Base-by-base conservation (phyloP, 1,140 invertebrate genomes). In the Chionoecetes opilio region DNA sequence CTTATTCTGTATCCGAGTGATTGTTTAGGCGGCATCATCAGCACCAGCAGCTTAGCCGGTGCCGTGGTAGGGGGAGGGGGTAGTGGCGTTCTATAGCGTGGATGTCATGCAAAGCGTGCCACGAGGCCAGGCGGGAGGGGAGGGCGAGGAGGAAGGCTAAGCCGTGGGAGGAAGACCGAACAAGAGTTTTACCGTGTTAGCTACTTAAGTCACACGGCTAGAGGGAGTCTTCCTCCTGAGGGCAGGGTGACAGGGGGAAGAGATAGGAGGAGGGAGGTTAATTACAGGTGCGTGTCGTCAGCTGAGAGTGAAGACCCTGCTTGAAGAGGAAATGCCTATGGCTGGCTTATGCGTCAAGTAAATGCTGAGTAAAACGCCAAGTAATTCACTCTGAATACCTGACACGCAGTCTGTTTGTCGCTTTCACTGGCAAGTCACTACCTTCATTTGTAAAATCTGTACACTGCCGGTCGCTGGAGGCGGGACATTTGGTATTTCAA, bases 371-470 rank as follows among this genome's bases (percentile, higher is more conserved):
- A 75, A 75, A 75, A 75, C 21, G n/a, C 63, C 63, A 21, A 53
- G 46, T 53, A 53, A 53, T 53, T 53, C 46, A 14, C 46, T 53
- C 46, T 53, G 41, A 46, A 5, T 46, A 46, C 5, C 41, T 14
- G 41, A 75, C 53, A 21, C 9, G 53, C 53, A 75, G 21, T 3
- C 6, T 75, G 21, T 75, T 75, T 75, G 63, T 75, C 63, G 63
- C 63, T 26, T n/a, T 75, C 63, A n/a, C 21, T 75, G n/a, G 63
- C 63, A n/a, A 75, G 63, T 75, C 63, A n/a, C 63, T 75, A 26
- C 63, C 63, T 75, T 75, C 63, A 75, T 75, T 75, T 75, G 63
- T 75, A 75, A 75, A 75, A 75, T 75, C 63, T 75, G 63, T n/a
- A 75, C 63, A n/a, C 63, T 75, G 63, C 63, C 21, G 63, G 63